phyloP scores from a whole-genome alignment of 2,888 invertebrate genomes.

The Cheilosia impressa region DNA sequence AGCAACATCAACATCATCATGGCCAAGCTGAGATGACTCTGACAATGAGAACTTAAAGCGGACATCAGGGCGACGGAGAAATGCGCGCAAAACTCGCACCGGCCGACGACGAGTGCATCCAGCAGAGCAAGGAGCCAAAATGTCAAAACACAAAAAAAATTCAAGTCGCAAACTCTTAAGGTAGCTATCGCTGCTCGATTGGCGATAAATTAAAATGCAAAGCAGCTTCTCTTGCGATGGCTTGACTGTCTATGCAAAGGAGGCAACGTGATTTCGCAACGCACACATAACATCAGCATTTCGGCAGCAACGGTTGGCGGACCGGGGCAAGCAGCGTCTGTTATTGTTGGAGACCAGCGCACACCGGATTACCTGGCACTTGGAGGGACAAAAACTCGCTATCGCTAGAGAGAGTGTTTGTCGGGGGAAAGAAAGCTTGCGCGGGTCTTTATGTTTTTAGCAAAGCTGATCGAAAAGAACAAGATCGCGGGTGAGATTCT shows the following conservation, averaged over 20 bases:
- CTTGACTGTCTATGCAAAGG: constrained; percentile 56
- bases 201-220: constrained; percentile 60
- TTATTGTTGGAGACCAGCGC: constrained; percentile 2
- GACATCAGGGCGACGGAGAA: background rate
- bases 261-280: constrained; percentile 43
- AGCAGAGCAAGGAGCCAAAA: constrained; percentile 31
- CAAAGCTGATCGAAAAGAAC: too few relatives aligned
- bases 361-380: too few relatives aligned
- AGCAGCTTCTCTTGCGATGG: constrained; percentile 25
- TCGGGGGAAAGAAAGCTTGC: too few relatives aligned
- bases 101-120: constrained; percentile 21
- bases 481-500: too few relatives aligned
- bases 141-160: constrained; percentile 46
- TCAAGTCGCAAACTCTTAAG: constrained; percentile 44
- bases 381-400: too few relatives aligned
- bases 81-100: constrained; percentile 32
- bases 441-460: too few relatives aligned
- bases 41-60: constrained; percentile 48
- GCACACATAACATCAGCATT: constrained; percentile 4
- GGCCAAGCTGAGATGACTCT: constrained; percentile 71
- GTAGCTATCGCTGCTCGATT: constrained; percentile 14
- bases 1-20: constrained; percentile 62
- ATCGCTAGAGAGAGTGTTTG: too few relatives aligned
- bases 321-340: constrained; percentile 22
- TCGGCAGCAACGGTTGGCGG: background rate